phyloP scores from a whole-genome alignment of 2,113 vertebrate species.

The Macquaria australasica region DNA sequence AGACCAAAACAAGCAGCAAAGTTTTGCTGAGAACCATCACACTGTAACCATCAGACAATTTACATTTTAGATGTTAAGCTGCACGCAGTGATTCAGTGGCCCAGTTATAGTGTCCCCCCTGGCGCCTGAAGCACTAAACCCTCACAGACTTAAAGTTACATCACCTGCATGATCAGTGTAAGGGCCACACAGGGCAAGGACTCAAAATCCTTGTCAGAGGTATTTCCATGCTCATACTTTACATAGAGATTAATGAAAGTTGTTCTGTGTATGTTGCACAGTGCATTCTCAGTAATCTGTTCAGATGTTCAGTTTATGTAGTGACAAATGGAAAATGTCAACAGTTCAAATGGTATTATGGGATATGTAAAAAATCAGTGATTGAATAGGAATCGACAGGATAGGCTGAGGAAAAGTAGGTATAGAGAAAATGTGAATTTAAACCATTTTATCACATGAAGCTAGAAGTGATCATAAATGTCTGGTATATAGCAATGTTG shows the following conservation, averaged over 20 bases:
- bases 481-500: neutral
- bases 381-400: neutral
- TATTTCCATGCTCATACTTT: neutral
- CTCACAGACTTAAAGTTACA: neutral
- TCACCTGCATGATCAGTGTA: neutral
- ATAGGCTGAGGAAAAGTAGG: neutral
- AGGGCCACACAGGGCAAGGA: neutral
- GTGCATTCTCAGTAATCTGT: neutral
- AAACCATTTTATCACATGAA: neutral
- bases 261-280: neutral
- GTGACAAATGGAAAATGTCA: too few species aligned
- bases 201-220: too few species aligned
- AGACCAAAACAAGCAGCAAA: slow-evolving; percentile 13
- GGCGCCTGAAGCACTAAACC: slow-evolving; percentile 9
- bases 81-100: slow-evolving; percentile 9
- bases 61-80: neutral
- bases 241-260: neutral
- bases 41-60: neutral
- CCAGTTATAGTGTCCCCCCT: neutral
- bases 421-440: neutral
- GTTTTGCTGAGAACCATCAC: slow-evolving; percentile 31
- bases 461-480: neutral
- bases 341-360: too few species aligned
- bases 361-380: neutral
- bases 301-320: neutral